A percentile compares a stretch with the other conserved stretches of the same genome.
phyloP scores from a whole-genome alignment of 1,140 invertebrate genomes.

The Tachypleus tridentatus region DNA sequence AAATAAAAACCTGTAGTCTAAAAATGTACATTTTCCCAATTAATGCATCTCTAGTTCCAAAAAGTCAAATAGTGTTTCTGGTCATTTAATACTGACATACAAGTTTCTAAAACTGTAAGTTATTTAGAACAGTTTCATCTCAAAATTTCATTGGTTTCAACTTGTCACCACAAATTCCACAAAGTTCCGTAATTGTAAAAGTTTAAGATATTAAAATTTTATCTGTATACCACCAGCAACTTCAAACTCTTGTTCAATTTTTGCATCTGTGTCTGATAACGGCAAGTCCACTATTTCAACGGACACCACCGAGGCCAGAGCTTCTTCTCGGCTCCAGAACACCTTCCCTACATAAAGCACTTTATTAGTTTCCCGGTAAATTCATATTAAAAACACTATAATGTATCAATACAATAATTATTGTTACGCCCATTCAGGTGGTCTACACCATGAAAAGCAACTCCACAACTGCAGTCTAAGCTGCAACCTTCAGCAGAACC shows the following conservation, averaged over 20 bases:
- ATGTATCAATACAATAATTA: no score
- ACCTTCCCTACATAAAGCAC: slow-evolving; percentile 40
- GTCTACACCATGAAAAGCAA: slow-evolving; percentile 13
- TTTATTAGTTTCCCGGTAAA: slow-evolving; percentile 4
- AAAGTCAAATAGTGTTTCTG: no score
- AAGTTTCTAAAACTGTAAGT: no score
- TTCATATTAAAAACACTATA: slow-evolving; percentile 1
- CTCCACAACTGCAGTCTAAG: neutral
- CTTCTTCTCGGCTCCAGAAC: slow-evolving; percentile 74
- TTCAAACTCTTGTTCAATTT: slow-evolving; percentile 83
- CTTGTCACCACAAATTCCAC: no score
- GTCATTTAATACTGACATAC: no score
- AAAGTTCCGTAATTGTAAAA: neutral
- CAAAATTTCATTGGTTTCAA: no score
- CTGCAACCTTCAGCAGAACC: no score
- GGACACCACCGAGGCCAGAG: slow-evolving; percentile 61
- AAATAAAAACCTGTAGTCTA: no score
- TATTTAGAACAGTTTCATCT: no score
- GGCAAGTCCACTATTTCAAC: slow-evolving; percentile 84
- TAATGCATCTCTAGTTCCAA: no score
- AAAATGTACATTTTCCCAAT: no score
- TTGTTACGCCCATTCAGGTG: neutral
- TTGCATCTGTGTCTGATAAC: slow-evolving; percentile 76
- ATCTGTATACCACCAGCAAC: slow-evolving; percentile 53
- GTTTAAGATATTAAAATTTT: slow-evolving; percentile 8